A percentile compares a stretch with the other conserved stretches of the same genome.
These are phyloP conservation scores for Patiria miniata DNA, from an alignment of 35 echinoderm and acorn worm genomes.

Conservation along the genomic window DNA sequence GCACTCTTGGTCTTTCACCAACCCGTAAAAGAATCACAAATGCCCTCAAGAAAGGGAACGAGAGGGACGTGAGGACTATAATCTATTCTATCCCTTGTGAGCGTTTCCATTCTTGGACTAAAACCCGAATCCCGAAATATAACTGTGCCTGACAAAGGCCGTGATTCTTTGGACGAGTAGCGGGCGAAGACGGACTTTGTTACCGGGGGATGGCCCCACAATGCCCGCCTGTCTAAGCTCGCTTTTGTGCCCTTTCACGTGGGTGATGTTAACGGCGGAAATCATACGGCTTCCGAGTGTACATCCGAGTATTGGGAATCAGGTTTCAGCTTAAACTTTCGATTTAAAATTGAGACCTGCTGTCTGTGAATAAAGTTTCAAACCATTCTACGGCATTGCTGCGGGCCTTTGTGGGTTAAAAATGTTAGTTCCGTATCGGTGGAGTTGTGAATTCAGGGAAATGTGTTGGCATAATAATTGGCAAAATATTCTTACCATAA, in stretches of 20 bases:
- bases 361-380: too few species aligned
- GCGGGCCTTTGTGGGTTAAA: too few species aligned
- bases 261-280: background rate
- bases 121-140: background rate
- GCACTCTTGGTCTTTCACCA: too few species aligned
- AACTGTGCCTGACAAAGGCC: background rate
- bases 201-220: background rate
- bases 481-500: too few species aligned
- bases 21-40: background rate
- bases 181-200: background rate
- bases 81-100: slow-evolving; percentile 6
- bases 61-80: background rate
- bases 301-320: too few species aligned
- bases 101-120: background rate
- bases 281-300: background rate
- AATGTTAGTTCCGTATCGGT: too few species aligned
- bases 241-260: background rate
- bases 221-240: background rate
- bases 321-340: too few species aligned
- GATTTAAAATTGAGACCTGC: too few species aligned
- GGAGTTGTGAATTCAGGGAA: too few species aligned
- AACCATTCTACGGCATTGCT: too few species aligned
- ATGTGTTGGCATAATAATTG: too few species aligned
- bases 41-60: background rate
- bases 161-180: background rate